Percentiles rank a stretch among this genome's conserved stretches.
Evolutionary conservation across 2,113 vertebrate genomes (phyloP).

Genomic region (Furnarius figulus): DNA sequence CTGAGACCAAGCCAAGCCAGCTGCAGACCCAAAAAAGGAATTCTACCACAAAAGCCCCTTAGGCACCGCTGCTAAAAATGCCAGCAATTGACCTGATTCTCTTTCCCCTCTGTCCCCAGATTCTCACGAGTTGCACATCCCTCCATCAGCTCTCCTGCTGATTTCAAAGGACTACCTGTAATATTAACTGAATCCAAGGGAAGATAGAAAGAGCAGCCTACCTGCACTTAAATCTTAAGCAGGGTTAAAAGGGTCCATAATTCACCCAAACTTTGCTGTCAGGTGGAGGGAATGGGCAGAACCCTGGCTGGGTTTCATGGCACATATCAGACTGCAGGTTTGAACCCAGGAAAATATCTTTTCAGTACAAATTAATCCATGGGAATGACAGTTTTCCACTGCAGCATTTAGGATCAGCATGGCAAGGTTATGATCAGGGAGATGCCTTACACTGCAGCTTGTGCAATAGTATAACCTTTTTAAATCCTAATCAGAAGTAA

Average conservation of each 20-base stretch:
- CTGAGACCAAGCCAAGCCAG: slow-evolving; percentile 11
- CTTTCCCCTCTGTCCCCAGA: neutral
- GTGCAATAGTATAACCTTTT: neutral
- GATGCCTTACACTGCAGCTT: neutral
- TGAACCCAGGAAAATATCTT: neutral
- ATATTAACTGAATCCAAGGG: neutral
- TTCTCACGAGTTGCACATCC: neutral
- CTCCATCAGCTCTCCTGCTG: neutral
- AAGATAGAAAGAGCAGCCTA: neutral
- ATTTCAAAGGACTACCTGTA: neutral
- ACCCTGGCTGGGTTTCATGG: neutral
- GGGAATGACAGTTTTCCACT: neutral
- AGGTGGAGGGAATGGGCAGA: neutral
- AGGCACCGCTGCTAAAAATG: neutral
- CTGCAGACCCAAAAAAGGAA: slow-evolving; percentile 21
- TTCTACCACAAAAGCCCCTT: neutral
- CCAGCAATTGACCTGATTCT: neutral
- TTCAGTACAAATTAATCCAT: neutral
- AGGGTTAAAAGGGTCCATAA: neutral
- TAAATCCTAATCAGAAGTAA: neutral
- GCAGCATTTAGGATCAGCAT: neutral
- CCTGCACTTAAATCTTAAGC: neutral
- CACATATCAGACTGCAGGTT: neutral
- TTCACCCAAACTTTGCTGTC: neutral
- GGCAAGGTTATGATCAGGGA: neutral